These are phyloP conservation scores for Phoxinus dragarum DNA, from an alignment of 2,797 vertebrate genomes.

Conservation along the genomic window DNA sequence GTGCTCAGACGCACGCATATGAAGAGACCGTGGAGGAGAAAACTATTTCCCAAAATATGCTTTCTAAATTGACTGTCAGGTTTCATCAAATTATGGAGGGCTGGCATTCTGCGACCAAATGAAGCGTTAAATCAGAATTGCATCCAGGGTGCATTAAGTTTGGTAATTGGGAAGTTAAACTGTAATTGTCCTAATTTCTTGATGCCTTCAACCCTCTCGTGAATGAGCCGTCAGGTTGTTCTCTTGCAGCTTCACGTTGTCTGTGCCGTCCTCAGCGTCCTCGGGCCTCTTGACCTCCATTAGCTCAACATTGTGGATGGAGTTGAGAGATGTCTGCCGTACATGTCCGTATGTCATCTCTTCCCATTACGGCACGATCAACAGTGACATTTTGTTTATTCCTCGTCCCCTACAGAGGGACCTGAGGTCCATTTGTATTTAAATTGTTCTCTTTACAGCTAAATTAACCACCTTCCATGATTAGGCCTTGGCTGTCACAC, in stretches of 20 bases:
- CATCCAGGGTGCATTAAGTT: conserved; percentile 74
- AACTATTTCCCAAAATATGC: conserved; percentile 79
- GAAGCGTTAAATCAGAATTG: conserved; percentile 79
- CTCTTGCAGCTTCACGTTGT: conserved; percentile 43
- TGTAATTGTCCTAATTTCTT: conserved; percentile 76
- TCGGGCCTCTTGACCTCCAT: conserved; percentile 51
- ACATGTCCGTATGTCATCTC: conserved; percentile 34
- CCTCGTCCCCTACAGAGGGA: conserved; percentile 18
- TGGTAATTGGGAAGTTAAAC: conserved; percentile 70
- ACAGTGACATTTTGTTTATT: conserved; percentile 51
- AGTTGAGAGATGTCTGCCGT: conserved; percentile 38
- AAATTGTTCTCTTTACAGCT: conserved; percentile 59
- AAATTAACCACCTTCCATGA: conserved; percentile 66
- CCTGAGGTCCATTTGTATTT: conserved; percentile 45
- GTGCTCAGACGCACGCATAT: conserved; percentile 54
- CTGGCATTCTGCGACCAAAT: conserved; percentile 73
- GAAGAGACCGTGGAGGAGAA: conserved; percentile 61
- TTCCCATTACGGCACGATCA: conserved; percentile 21
- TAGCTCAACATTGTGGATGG: conserved; percentile 18
- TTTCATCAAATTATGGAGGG: conserved; percentile 76
- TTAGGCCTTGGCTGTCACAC: conserved; percentile 57
- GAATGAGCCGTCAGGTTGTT: conserved; percentile 37
- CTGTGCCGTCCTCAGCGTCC: conserved; percentile 4
- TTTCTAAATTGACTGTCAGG: conserved; percentile 81
- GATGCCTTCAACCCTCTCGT: conserved; percentile 63